A percentile compares a stretch with the other conserved stretches of the same genome.
Conservation (phyloP, 2,113 vertebrate species). For the Catagonus wagneri region DNA sequence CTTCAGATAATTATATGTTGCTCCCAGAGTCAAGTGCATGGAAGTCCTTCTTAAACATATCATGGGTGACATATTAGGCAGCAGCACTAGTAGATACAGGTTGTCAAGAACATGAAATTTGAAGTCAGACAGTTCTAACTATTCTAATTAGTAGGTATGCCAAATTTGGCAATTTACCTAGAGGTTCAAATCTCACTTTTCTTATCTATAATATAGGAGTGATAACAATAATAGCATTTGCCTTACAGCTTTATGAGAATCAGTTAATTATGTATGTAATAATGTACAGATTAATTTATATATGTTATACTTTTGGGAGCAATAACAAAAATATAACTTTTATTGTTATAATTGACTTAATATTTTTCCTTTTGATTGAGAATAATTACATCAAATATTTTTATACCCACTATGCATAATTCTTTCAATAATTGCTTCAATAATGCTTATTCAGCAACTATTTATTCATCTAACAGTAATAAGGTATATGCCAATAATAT, state of each 20-base stretch:
- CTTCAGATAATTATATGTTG: not conserved
- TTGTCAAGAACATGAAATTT: not conserved
- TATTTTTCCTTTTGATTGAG: not conserved
- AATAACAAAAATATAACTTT: not conserved
- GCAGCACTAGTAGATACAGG: not conserved
- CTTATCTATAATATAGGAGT: not conserved
- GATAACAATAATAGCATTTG: not conserved
- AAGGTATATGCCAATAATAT: not conserved
- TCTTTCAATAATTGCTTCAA: not conserved
- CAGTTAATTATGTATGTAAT: not conserved
- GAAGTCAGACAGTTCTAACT: not conserved
- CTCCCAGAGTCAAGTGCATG: not conserved
- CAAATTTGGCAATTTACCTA: not conserved
- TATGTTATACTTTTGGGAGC: not conserved
- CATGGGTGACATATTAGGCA: not conserved
- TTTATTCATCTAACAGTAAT: slow-evolving; percentile 2
- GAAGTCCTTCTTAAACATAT: not conserved
- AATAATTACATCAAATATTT: not conserved
- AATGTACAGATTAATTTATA: not conserved
- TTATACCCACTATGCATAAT: not conserved
- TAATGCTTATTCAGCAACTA: not conserved
- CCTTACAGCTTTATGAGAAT: not conserved
- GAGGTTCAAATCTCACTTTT: not conserved
- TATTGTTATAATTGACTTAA: not conserved
- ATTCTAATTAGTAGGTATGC: not conserved